phyloP scores from a whole-genome alignment of 30 jellyfish, hydroid and myxozoan species.

The Cassiopea andromeda region DNA sequence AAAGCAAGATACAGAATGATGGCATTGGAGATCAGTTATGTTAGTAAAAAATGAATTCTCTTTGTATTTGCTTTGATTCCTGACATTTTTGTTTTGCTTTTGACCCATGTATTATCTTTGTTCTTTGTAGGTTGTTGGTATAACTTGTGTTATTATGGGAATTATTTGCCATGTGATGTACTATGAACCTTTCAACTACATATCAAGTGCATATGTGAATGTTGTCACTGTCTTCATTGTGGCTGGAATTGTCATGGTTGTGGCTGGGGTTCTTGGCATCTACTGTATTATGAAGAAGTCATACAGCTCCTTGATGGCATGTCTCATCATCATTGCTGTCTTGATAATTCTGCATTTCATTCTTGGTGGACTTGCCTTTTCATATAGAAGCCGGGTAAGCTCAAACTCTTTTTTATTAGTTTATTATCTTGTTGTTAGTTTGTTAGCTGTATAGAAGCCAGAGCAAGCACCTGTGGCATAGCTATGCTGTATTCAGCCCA shows the following conservation, averaged over 20 bases:
- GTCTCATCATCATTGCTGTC: constrained; percentile 45
- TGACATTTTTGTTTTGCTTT: too few relatives aligned
- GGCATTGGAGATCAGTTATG: too few relatives aligned
- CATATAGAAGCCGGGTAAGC: constrained; percentile 33
- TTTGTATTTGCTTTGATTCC: too few relatives aligned
- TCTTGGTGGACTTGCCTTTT: constrained; percentile 65
- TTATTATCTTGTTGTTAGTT: too few relatives aligned
- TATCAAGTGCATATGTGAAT: constrained; percentile 23
- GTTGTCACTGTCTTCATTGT: constrained; percentile 38
- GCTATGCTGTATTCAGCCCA: too few relatives aligned
- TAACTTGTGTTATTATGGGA: constrained; percentile 46
- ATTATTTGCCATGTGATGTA: constrained; percentile 38
- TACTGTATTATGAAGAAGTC: constrained; percentile 48
- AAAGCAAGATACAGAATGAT: too few relatives aligned
- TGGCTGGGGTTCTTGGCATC: constrained; percentile 62
- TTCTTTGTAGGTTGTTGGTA: constrained; percentile 51
- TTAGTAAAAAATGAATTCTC: too few relatives aligned
- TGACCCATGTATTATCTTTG: neutral
- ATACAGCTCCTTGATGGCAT: constrained; percentile 39
- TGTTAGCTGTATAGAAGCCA: too few relatives aligned
- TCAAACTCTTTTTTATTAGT: neutral
- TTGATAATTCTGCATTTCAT: constrained; percentile 49
- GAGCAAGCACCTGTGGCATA: too few relatives aligned
- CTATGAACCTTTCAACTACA: constrained; percentile 12
- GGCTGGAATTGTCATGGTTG: constrained; percentile 51